Conservation (phyloP, 2,113 vertebrate genomes). For the Cairina moschata region DNA sequence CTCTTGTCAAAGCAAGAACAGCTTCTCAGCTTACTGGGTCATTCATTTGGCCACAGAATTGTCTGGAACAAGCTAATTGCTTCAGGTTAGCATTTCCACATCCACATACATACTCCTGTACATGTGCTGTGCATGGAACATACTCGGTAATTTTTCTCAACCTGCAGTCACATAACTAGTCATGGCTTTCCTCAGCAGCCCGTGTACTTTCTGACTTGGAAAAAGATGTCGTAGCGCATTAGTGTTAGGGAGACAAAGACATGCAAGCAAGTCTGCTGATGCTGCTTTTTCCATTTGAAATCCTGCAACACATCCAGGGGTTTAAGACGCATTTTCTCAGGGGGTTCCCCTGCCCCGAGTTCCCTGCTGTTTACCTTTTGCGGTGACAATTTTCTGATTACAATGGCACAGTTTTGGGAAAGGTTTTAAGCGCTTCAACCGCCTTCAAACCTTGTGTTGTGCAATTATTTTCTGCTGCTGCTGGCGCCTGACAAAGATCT, state of each 20-base stretch:
- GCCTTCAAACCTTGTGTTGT: neutral
- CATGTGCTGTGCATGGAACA: conserved; percentile 3
- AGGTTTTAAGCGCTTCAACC: neutral
- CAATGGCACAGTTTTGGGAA: neutral
- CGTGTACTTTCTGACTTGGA: conserved; percentile 16
- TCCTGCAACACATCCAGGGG: neutral
- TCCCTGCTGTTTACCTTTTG: conserved; percentile 26
- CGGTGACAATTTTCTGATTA: conserved; percentile 2
- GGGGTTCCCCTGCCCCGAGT: neutral
- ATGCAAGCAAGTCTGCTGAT: conserved; percentile 34
- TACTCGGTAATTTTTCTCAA: neutral
- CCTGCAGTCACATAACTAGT: neutral
- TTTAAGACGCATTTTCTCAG: conserved; percentile 13
- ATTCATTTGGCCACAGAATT: neutral
- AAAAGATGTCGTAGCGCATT: conserved; percentile 10
- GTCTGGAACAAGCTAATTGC: neutral
- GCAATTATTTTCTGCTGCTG: conserved; percentile 10
- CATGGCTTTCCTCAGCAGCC: conserved; percentile 1
- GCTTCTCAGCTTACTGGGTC: neutral
- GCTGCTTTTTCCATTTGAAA: conserved; percentile 41
- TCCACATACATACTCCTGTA: neutral
- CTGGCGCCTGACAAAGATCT: conserved; percentile 24
- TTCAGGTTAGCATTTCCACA: neutral
- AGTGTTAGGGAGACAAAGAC: conserved; percentile 47
- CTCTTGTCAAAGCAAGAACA: neutral